Conservation (phyloP, 2,888 invertebrate species). For the Congeria kusceri region DNA sequence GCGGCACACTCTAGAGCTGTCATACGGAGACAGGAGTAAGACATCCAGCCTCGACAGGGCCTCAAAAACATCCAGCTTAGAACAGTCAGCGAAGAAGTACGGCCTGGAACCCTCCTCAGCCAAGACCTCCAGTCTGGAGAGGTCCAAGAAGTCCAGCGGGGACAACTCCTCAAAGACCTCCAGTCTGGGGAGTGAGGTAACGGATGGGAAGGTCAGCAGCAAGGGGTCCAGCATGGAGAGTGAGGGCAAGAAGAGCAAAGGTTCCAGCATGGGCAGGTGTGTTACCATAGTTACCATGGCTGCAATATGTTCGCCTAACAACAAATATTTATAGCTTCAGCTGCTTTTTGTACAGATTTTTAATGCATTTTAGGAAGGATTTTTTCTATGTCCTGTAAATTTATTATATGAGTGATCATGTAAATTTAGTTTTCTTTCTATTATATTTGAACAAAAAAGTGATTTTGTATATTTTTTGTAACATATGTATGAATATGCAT, state of each 20-base stretch:
- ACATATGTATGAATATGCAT: no score
- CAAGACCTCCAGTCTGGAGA: constrained; percentile 53
- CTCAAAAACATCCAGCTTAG: constrained; percentile 32
- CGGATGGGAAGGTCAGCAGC: constrained; percentile 17
- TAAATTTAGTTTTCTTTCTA: no score
- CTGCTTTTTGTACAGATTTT: no score
- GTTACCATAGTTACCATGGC: no score
- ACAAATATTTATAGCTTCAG: no score
- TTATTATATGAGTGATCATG: no score
- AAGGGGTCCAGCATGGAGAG: constrained; percentile 62
- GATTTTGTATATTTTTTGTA: no score
- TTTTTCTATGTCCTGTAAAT: no score
- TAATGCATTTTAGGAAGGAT: no score
- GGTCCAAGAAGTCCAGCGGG: constrained; percentile 37
- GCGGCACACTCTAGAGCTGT: constrained; percentile 27
- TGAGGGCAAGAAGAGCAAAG: constrained; percentile 58
- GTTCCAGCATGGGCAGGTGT: constrained; percentile 57
- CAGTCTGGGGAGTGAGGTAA: constrained; percentile 32
- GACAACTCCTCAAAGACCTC: constrained; percentile 20
- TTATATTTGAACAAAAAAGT: no score
- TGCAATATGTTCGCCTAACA: no score
- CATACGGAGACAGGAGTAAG: constrained; percentile 15
- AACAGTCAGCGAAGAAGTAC: constrained; percentile 21
- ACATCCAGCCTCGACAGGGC: constrained; percentile 22
- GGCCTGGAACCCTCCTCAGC: constrained; percentile 10